phyloP scores from a whole-genome alignment of 1,140 invertebrate species.

The Phthorimaea operculella region DNA sequence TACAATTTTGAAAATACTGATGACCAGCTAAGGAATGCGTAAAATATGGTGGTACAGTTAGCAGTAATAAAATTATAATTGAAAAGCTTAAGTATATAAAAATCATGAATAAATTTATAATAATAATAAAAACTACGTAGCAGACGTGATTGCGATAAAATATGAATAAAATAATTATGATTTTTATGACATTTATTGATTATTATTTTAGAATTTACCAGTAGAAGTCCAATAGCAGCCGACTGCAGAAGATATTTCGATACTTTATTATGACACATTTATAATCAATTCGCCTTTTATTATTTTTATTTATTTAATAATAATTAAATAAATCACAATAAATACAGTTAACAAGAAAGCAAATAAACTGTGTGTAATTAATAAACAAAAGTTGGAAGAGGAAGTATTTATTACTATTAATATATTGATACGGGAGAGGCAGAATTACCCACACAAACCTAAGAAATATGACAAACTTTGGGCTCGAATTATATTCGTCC shows the following conservation, averaged over 20 bases:
- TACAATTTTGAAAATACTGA: too few relatives aligned
- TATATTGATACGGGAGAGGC: too few relatives aligned
- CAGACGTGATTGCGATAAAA: background rate
- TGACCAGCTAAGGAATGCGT: background rate
- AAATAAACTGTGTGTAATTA: background rate
- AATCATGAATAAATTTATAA: background rate
- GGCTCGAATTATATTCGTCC: too few relatives aligned
- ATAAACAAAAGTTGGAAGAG: background rate
- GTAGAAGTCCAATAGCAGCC: constrained; percentile 77
- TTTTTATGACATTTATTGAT: constrained; percentile 41
- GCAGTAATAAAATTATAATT: background rate
- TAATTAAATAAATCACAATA: background rate
- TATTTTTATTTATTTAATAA: constrained; percentile 33
- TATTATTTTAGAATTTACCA: constrained; percentile 71
- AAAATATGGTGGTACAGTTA: background rate
- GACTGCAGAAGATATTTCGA: constrained; percentile 69
- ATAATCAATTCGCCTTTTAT: constrained; percentile 19
- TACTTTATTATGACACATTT: constrained; percentile 33
- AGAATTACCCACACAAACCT: too few relatives aligned
- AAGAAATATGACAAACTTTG: too few relatives aligned
- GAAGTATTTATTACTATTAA: too few relatives aligned
- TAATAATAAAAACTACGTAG: background rate
- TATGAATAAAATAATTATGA: constrained; percentile 46
- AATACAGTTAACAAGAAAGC: background rate
- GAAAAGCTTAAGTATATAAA: background rate